A percentile compares a stretch with the other conserved stretches of the same genome.
These are phyloP conservation scores for Drosophila niveifrons DNA, from an alignment of 2,888 invertebrate genomes.

Conservation along the genomic window DNA sequence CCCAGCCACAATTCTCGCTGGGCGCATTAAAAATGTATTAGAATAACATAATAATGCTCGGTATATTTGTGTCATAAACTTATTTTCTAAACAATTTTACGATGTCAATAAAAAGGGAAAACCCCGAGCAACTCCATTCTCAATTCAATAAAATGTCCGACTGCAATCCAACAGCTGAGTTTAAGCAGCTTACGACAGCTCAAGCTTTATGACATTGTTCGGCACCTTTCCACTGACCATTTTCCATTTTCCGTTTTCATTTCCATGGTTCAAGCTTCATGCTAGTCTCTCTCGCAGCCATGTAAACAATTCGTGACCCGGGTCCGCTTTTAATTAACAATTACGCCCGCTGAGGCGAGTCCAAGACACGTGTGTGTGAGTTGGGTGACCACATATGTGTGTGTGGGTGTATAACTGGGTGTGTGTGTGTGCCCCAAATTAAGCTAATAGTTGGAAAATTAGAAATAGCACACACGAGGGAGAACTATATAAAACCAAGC, in stretches of 20 bases:
- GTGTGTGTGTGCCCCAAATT: constrained; percentile 55
- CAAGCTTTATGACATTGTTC: constrained; percentile 39
- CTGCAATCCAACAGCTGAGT: constrained; percentile 8
- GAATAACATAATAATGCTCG: constrained; percentile 47
- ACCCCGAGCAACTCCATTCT: constrained; percentile 8
- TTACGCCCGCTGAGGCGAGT: constrained; percentile 53
- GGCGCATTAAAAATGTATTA: constrained; percentile 67
- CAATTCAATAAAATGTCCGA: constrained; percentile 24
- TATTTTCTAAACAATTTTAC: constrained; percentile 52
- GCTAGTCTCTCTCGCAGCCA: constrained; percentile 10
- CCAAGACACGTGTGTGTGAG: constrained; percentile 62
- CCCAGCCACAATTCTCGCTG: not conserved
- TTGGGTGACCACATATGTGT: not conserved
- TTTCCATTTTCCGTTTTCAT: not conserved
- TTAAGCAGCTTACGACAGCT: constrained; percentile 11
- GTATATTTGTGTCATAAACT: constrained; percentile 62
- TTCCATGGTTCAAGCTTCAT: constrained; percentile 12
- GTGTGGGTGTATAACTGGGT: not conserved
- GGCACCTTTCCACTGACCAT: constrained; percentile 36
- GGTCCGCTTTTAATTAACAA: constrained; percentile 75
- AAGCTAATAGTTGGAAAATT: constrained; percentile 71
- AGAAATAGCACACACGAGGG: constrained; percentile 49
- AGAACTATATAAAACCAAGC: constrained; percentile 18
- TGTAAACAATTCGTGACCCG: constrained; percentile 62
- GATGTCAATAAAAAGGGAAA: constrained; percentile 42